Percentiles rank a stretch among this genome's conserved stretches.
Evolutionary conservation across 2,888 invertebrate species (phyloP).

Genomic region (Drosophila mettleri): DNA sequence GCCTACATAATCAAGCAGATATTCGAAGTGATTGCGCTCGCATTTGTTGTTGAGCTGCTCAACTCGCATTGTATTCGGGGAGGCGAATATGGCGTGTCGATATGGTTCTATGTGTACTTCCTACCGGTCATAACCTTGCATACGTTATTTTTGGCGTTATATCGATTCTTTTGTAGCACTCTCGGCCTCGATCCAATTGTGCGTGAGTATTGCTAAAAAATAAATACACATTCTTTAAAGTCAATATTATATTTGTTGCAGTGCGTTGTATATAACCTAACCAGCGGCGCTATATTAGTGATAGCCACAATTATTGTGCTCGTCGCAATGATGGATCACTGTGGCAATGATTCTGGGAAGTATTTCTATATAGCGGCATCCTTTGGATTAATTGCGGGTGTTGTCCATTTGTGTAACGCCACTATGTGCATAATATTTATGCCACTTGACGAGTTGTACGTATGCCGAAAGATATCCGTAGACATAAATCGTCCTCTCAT

Average conservation of each 20-base stretch:
- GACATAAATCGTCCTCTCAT: neutral
- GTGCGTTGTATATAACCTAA: slow-evolving; percentile 59
- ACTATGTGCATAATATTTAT: slow-evolving; percentile 53
- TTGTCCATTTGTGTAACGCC: slow-evolving; percentile 57
- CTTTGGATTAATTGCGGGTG: slow-evolving; percentile 54
- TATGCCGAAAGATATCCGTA: slow-evolving; percentile 3
- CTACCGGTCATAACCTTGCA: slow-evolving; percentile 51
- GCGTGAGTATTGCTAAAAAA: slow-evolving; percentile 21
- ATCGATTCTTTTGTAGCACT: slow-evolving; percentile 49
- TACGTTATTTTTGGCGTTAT: slow-evolving; percentile 26
- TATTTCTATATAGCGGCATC: slow-evolving; percentile 34
- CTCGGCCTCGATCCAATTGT: slow-evolving; percentile 71
- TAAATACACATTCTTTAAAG: neutral
- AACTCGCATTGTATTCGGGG: slow-evolving; percentile 52
- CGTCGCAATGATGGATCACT: slow-evolving; percentile 48
- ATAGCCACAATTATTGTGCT: slow-evolving; percentile 30
- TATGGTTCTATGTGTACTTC: slow-evolving; percentile 42
- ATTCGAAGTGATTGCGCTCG: slow-evolving; percentile 48
- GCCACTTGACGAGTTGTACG: slow-evolving; percentile 63
- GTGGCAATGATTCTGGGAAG: slow-evolving; percentile 43
- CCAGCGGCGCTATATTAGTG: slow-evolving; percentile 45
- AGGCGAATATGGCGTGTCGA: slow-evolving; percentile 50
- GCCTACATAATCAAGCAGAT: slow-evolving; percentile 22
- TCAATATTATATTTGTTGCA: slow-evolving; percentile 18
- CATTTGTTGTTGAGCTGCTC: slow-evolving; percentile 29